Conservation (phyloP, 2,797 vertebrate species). For the Siniperca obscura region DNA sequence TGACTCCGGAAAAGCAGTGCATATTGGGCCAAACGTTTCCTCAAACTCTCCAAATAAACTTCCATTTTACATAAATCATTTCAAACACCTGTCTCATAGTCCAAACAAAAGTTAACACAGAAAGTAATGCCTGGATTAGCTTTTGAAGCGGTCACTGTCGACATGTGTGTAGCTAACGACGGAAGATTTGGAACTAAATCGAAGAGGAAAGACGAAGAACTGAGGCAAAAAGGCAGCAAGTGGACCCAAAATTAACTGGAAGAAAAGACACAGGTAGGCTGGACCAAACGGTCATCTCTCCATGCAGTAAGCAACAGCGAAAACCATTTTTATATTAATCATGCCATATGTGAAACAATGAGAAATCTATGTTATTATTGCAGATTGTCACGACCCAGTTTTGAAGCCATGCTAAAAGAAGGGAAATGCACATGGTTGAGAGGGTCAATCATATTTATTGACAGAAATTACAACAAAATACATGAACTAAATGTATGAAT, state of each 20-base stretch:
- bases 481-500: background rate
- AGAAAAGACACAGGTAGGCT: background rate
- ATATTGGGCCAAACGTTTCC: too few relatives aligned
- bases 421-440: background rate
- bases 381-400: background rate
- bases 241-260: background rate
- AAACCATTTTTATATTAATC: background rate
- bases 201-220: background rate
- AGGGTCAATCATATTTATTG: background rate
- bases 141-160: background rate
- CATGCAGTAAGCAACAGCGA: background rate
- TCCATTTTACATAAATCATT: background rate
- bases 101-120: background rate
- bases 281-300: background rate
- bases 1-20: too few relatives aligned
- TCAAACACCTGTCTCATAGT: background rate
- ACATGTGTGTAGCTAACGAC: background rate
- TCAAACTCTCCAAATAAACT: background rate
- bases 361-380: background rate
- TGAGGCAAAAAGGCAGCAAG: background rate
- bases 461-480: background rate
- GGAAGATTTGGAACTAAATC: background rate
- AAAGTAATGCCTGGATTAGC: background rate
- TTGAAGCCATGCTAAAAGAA: background rate
- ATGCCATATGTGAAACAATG: too few relatives aligned